Conservation (phyloP, 2,888 invertebrate species). For the Drosophila nr. medialis region DNA sequence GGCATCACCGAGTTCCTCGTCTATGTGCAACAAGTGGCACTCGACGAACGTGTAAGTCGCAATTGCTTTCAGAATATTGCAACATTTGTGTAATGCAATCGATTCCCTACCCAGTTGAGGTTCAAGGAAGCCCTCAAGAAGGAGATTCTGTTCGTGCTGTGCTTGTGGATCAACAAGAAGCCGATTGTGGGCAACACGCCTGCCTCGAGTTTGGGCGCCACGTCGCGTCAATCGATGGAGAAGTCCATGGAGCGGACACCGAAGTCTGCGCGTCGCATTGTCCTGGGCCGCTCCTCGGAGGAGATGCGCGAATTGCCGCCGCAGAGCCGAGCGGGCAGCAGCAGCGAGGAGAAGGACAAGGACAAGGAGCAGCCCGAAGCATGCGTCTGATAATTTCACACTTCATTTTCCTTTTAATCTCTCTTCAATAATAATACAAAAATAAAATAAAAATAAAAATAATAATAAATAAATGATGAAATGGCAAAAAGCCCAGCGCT, state of each 20-base stretch:
- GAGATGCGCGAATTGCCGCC: slow-evolving; percentile 69
- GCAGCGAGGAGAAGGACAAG: slow-evolving; percentile 3
- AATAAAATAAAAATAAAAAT: neutral
- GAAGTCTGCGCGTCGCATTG: slow-evolving; percentile 61
- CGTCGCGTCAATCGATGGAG: slow-evolving; percentile 67
- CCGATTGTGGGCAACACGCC: slow-evolving; percentile 67
- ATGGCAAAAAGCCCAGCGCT: slow-evolving; percentile 33
- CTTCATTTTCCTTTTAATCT: slow-evolving; percentile 15
- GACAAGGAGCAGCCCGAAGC: slow-evolving; percentile 25
- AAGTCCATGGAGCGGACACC: slow-evolving; percentile 70
- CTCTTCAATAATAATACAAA: slow-evolving; percentile 27
- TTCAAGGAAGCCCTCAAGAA: slow-evolving; percentile 69
- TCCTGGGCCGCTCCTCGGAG: slow-evolving; percentile 54
- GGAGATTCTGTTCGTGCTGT: slow-evolving; percentile 74
- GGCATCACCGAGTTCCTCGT: slow-evolving; percentile 93
- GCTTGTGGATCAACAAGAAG: slow-evolving; percentile 81
- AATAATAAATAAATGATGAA: slow-evolving; percentile 3
- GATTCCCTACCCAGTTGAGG: slow-evolving; percentile 43
- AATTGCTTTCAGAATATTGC: neutral
- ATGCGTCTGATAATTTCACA: slow-evolving; percentile 31
- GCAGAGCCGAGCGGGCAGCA: slow-evolving; percentile 12
- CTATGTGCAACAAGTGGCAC: slow-evolving; percentile 91
- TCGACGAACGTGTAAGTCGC: slow-evolving; percentile 88
- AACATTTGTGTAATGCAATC: neutral
- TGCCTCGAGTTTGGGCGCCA: slow-evolving; percentile 62